These are phyloP conservation scores for Galerucella calmariensis DNA, from an alignment of 2,888 invertebrate species.

Conservation along the genomic window DNA sequence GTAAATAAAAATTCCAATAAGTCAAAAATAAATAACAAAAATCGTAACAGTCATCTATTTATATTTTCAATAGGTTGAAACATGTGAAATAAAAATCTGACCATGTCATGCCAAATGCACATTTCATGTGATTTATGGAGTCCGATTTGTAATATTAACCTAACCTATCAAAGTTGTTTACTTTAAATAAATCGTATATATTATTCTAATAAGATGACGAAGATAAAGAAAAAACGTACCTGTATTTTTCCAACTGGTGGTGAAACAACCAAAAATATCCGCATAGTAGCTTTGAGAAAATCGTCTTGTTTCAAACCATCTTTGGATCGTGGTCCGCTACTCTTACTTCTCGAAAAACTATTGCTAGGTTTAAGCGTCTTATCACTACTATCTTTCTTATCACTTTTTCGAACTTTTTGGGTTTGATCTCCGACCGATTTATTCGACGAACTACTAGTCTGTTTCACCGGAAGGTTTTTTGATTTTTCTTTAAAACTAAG, in stretches of 20 bases:
- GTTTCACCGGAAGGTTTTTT: constrained; percentile 57
- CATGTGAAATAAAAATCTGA: neutral
- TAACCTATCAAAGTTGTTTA: neutral
- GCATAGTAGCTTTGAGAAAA: constrained; percentile 78
- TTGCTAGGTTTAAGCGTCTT: constrained; percentile 56
- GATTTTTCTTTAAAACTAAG: constrained; percentile 60
- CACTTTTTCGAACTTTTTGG: constrained; percentile 62
- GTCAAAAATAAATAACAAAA: neutral
- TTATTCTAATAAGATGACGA: neutral
- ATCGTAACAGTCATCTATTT: constrained; percentile 1
- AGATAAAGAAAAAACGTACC: constrained; percentile 59
- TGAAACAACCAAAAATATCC: constrained; percentile 79
- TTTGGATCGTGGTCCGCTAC: constrained; percentile 49
- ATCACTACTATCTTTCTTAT: constrained; percentile 56
- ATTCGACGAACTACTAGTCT: constrained; percentile 49
- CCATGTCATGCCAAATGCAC: neutral
- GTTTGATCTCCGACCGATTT: constrained; percentile 45
- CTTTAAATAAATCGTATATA: neutral
- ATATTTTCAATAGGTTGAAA: constrained; percentile 1
- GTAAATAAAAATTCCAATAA: neutral
- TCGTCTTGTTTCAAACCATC: constrained; percentile 70
- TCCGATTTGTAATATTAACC: too few species aligned
- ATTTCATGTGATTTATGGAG: neutral
- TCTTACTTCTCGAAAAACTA: constrained; percentile 55
- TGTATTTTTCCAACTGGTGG: constrained; percentile 73